A percentile compares a stretch with the other conserved stretches of the same genome.
These are phyloP conservation scores for Tetramorium bicarinatum DNA, from an alignment of 2,888 invertebrate genomes.

Conservation along the genomic window DNA sequence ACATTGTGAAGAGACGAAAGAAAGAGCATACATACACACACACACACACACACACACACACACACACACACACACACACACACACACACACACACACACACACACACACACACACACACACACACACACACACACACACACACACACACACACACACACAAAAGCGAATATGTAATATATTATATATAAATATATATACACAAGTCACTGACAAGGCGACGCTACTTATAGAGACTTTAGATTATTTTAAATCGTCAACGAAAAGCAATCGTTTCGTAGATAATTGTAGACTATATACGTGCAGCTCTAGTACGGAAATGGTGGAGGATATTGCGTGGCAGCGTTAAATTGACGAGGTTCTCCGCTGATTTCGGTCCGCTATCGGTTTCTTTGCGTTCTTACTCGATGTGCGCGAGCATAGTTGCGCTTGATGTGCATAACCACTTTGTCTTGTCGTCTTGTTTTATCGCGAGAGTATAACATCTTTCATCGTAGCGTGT, in stretches of 20 bases:
- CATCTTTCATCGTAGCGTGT: slow-evolving; percentile 7
- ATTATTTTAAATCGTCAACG: slow-evolving; percentile 76
- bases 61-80: slow-evolving; percentile 34
- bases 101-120: slow-evolving; percentile 40
- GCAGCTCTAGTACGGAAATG: slow-evolving; percentile 49
- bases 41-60: slow-evolving; percentile 40
- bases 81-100: slow-evolving; percentile 38
- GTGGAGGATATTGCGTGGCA: slow-evolving; percentile 17
- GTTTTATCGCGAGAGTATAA: slow-evolving; percentile 21
- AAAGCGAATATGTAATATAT: slow-evolving; percentile 67
- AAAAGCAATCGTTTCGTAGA: slow-evolving; percentile 79
- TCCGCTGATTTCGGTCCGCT: slow-evolving; percentile 26
- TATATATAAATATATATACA: slow-evolving; percentile 49
- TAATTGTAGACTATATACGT: slow-evolving; percentile 61
- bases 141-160: slow-evolving; percentile 37
- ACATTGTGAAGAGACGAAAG: slow-evolving; percentile 63
- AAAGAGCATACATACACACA: slow-evolving; percentile 51
- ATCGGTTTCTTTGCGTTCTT: slow-evolving; percentile 23
- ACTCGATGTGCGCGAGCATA: slow-evolving; percentile 22
- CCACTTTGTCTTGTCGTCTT: slow-evolving; percentile 27
- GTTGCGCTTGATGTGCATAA: slow-evolving; percentile 49
- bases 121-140: slow-evolving; percentile 41
- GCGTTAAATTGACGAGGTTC: slow-evolving; percentile 11
- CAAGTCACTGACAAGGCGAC: slow-evolving; percentile 56
- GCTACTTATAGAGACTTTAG: slow-evolving; percentile 61